Evolutionary conservation across 2,888 invertebrate genomes (phyloP), one percentile per base, ranked within the genome.

Genomic region (Ornithoptera priamus): DNA sequence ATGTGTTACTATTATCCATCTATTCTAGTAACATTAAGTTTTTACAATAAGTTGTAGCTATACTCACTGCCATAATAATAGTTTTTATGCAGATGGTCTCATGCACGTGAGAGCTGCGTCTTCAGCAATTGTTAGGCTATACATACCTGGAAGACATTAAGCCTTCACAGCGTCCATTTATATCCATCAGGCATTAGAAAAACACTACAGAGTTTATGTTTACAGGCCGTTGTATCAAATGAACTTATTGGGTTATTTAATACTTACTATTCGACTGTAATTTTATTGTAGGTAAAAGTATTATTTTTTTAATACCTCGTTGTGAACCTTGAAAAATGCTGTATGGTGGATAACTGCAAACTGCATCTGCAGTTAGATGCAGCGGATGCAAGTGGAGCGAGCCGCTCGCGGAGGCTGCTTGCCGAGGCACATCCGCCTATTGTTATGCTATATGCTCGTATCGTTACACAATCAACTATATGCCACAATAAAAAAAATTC

Each of bases 281-380:
- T 50, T 5, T 30, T 30, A 15, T 50, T 50, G 4, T 18, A 15
- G 1, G 5, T 17, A 18, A 50, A 50, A 5, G 17, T 50, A 17
- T 2, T 12, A 5, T 50, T 50, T 18, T 50, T 17, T 57, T 57
- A 6, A n/a, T 5, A 57, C 6, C 12, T 46, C 39, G 12, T 50
- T 70, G 67, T 5, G 67, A 70, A 57, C 67, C 67, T 67, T 70
- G 61, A 24, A 12, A 20, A 42, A 50, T 24, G 24, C 46, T 67
- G 70, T 57, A 70, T 67, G 53, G 30, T 59, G 50, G 63, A 59
- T 68, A 72, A 68, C 69, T 65, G 69, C 64, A 65, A 59, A 72
- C 58, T 62, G 68, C 70, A 72, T 70, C 72, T 68, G 69, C 68
- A 71, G 65, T 68, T 71, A 71, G 46, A 22, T 50, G 65, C 59